Percentiles rank a stretch among this genome's conserved stretches.
These are phyloP conservation scores for Parotia lawesii DNA, from an alignment of 2,113 vertebrate species.

Conservation along the genomic window DNA sequence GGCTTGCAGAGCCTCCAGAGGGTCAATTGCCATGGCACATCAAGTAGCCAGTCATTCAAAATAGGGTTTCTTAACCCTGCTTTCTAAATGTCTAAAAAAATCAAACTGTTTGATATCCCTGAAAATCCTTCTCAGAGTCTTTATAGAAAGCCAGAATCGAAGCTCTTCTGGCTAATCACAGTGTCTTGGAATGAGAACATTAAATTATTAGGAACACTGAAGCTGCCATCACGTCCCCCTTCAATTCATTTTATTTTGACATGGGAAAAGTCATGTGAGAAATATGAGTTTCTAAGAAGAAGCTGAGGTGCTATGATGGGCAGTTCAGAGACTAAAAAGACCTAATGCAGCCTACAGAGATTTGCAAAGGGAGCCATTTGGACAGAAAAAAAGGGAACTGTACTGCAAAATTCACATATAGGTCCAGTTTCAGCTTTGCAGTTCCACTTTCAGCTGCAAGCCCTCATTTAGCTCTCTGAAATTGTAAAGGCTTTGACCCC, in stretches of 20 bases:
- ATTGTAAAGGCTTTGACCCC: not conserved
- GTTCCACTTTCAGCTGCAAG: not conserved
- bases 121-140: not conserved
- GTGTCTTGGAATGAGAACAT: not conserved
- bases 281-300: not conserved
- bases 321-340: not conserved
- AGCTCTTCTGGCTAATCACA: not conserved
- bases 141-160: not conserved
- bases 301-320: not conserved
- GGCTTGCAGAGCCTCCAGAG: slow-evolving; percentile 27
- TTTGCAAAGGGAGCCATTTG: not conserved
- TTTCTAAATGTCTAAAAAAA: slow-evolving; percentile 15
- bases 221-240: not conserved
- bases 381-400: not conserved
- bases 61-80: not conserved
- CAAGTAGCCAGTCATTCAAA: slow-evolving; percentile 45
- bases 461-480: not conserved
- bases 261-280: not conserved
- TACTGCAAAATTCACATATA: not conserved
- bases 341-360: not conserved
- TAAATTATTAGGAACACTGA: not conserved
- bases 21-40: slow-evolving; percentile 26
- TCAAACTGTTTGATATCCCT: not conserved
- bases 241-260: not conserved
- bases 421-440: not conserved